Conservation (phyloP, 2,113 vertebrate species). For the Ictalurus furcatus region DNA sequence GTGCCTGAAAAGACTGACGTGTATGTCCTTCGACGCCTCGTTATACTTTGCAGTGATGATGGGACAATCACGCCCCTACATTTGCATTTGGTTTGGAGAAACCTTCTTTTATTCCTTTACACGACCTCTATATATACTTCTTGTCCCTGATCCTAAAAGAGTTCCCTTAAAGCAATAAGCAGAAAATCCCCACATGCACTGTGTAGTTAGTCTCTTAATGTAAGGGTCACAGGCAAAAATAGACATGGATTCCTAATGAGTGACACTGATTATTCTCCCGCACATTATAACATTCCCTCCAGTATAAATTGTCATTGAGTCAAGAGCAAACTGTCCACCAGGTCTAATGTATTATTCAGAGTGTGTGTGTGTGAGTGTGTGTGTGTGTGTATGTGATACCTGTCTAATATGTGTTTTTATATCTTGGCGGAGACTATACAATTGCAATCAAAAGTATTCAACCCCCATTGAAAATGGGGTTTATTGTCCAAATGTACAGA, state of each 20-base stretch:
- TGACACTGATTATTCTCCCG: conserved; percentile 42
- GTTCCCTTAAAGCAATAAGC: background rate
- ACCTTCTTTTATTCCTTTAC: background rate
- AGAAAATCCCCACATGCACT: conserved; percentile 17
- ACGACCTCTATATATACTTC: background rate
- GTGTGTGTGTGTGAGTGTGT: conserved; percentile 6
- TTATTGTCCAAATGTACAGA: no score
- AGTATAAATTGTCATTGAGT: conserved; percentile 48
- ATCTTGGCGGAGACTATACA: no score
- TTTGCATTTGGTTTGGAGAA: background rate
- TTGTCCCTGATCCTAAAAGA: background rate
- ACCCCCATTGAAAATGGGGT: no score
- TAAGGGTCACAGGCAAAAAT: conserved; percentile 10
- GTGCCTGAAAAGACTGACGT: background rate
- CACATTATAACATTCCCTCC: conserved; percentile 34
- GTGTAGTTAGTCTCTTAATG: background rate
- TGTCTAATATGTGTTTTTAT: background rate
- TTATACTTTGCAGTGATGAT: background rate
- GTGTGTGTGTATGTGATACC: background rate
- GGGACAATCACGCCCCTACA: background rate
- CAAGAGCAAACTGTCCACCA: conserved; percentile 37
- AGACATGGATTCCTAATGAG: conserved; percentile 36
- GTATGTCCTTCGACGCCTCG: background rate
- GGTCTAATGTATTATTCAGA: conserved; percentile 37
- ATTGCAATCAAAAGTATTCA: no score